Conservation (phyloP, 2,888 invertebrate genomes). For the Allolobophora icterica region DNA sequence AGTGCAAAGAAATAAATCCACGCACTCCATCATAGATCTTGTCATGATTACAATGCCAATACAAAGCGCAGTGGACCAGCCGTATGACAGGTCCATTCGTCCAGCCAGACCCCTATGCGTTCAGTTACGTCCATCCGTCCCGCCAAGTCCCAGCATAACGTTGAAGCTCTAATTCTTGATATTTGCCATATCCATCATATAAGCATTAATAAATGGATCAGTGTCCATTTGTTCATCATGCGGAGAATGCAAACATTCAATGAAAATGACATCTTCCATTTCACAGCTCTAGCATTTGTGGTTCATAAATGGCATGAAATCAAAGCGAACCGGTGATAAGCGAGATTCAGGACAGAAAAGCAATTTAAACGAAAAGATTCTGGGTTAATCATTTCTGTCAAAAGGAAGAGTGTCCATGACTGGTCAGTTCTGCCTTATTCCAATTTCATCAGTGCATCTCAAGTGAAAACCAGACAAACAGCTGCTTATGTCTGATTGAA, state of each 20-base stretch:
- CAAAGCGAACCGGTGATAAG: background rate
- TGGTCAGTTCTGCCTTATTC: background rate
- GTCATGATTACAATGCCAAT: background rate
- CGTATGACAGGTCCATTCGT: background rate
- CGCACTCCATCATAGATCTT: background rate
- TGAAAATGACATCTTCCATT: background rate
- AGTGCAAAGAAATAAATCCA: constrained; percentile 6
- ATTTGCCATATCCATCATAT: background rate
- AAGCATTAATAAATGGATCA: constrained; percentile 9
- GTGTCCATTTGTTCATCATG: background rate
- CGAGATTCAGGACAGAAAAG: background rate
- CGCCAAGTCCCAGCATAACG: background rate
- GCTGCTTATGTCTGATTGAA: background rate
- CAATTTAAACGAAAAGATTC: background rate
- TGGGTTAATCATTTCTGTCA: constrained; percentile 10
- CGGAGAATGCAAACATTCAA: background rate
- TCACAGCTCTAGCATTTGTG: background rate
- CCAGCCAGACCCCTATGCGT: background rate
- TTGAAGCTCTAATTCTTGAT: background rate
- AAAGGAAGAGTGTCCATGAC: background rate
- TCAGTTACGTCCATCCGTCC: constrained; percentile 5
- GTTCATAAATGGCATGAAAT: background rate
- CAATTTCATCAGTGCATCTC: background rate
- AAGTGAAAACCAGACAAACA: background rate
- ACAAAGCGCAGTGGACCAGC: background rate